These are phyloP conservation scores for Drosophila koepferae DNA, from an alignment of 2,888 invertebrate genomes.

Conservation along the genomic window DNA sequence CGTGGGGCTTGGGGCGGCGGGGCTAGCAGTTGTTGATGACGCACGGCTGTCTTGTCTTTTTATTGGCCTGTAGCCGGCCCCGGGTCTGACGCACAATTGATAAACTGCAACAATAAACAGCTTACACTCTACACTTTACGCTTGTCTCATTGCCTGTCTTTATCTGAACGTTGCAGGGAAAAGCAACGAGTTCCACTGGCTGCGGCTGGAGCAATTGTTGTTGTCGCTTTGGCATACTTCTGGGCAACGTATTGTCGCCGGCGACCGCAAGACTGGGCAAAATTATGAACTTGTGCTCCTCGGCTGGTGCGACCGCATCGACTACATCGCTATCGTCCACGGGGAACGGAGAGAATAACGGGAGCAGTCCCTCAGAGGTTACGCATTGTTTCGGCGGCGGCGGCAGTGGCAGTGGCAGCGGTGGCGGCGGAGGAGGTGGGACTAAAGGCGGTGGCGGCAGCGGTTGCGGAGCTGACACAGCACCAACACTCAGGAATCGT, in stretches of 20 bases:
- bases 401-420: slow-evolving; percentile 11
- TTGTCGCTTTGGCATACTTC: slow-evolving; percentile 69
- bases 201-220: slow-evolving; percentile 59
- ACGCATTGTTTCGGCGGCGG: slow-evolving; percentile 75
- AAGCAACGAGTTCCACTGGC: slow-evolving; percentile 64
- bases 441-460: slow-evolving; percentile 33
- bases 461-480: slow-evolving; percentile 47
- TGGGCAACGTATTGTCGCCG: slow-evolving; percentile 82
- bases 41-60: slow-evolving; percentile 39
- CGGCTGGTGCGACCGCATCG: slow-evolving; percentile 84
- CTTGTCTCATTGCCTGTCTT: slow-evolving; percentile 9
- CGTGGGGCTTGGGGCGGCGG: neutral
- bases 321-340: slow-evolving; percentile 81
- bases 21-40: slow-evolving; percentile 51
- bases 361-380: slow-evolving; percentile 61
- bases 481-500: slow-evolving; percentile 24
- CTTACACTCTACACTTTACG: slow-evolving; percentile 8
- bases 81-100: slow-evolving; percentile 64
- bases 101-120: slow-evolving; percentile 62
- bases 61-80: slow-evolving; percentile 9
- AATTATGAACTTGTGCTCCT: slow-evolving; percentile 85
- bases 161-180: slow-evolving; percentile 40
- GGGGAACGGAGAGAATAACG: slow-evolving; percentile 69
- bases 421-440: slow-evolving; percentile 47
- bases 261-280: slow-evolving; percentile 83